A percentile compares a stretch with the other conserved stretches of the same genome.
phyloP scores from a whole-genome alignment of 2,888 invertebrate genomes.

The Pherbina coryleti region DNA sequence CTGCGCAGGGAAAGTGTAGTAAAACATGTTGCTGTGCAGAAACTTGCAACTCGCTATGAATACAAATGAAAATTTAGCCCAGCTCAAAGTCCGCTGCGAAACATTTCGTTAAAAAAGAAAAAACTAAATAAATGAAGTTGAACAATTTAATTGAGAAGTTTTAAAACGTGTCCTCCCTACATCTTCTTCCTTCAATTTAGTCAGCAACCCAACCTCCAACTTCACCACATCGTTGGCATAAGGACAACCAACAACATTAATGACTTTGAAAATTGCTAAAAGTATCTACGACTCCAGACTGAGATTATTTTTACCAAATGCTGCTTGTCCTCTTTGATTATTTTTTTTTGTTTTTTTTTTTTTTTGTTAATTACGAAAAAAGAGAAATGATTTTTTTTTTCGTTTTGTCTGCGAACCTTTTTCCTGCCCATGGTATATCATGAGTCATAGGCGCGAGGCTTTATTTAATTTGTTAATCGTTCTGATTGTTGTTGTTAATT shows the following conservation, averaged over 20 bases:
- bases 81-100: neutral
- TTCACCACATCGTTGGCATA: conserved; percentile 10
- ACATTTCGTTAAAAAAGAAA: neutral
- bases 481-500: conserved; percentile 28
- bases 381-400: conserved; percentile 19
- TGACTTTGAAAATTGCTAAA: conserved; percentile 37
- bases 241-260: conserved; percentile 35
- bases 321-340: conserved; percentile 5
- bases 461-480: conserved; percentile 44
- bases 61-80: conserved; percentile 25
- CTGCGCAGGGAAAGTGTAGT: neutral
- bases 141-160: conserved; percentile 39
- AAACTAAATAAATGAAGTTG: conserved; percentile 7
- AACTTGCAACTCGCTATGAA: conserved; percentile 10
- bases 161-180: conserved; percentile 13
- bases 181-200: neutral
- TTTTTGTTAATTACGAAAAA: neutral
- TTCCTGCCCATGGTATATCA: neutral
- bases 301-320: conserved; percentile 8
- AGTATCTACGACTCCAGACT: conserved; percentile 3
- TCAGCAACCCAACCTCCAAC: neutral
- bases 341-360: no score
- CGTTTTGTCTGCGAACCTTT: neutral
- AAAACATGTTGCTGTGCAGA: conserved; percentile 22
- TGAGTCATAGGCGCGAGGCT: conserved; percentile 26